Evolutionary conservation across 2,888 invertebrate species (phyloP).

Genomic region (Agrypnus murinus): DNA sequence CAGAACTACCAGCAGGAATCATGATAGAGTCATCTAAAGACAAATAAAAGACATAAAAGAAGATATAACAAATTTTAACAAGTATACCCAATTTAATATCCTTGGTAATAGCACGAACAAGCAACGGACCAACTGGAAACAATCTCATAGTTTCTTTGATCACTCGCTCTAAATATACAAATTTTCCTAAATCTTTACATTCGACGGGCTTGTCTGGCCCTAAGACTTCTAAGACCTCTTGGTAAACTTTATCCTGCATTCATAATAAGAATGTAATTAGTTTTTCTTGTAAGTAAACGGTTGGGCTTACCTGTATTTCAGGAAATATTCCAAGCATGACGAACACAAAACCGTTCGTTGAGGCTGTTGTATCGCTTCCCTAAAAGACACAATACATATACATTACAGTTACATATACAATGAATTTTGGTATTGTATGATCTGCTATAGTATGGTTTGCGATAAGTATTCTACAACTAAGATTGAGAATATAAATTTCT

Average conservation of each 20-base stretch:
- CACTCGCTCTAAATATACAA: conserved; percentile 74
- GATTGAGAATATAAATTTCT: too few relatives aligned
- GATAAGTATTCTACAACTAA: too few relatives aligned
- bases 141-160: conserved; percentile 75
- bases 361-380: conserved; percentile 61
- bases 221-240: conserved; percentile 70
- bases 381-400: too few relatives aligned
- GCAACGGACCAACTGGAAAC: conserved; percentile 65
- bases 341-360: conserved; percentile 59
- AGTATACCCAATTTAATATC: conserved; percentile 38
- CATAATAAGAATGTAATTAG: background rate
- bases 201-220: conserved; percentile 69
- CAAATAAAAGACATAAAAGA: conserved; percentile 34
- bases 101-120: conserved; percentile 42
- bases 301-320: conserved; percentile 59
- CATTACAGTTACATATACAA: too few relatives aligned
- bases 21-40: conserved; percentile 55
- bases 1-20: conserved; percentile 71
- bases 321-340: conserved; percentile 60
- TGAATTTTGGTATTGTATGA: too few relatives aligned
- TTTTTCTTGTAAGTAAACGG: background rate
- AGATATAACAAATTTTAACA: too few relatives aligned
- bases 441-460: too few relatives aligned
- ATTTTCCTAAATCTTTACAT: conserved; percentile 72
- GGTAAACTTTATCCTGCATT: conserved; percentile 65